Conservation (phyloP, 2,888 invertebrate genomes). For the Didymodactylos carnosus region DNA sequence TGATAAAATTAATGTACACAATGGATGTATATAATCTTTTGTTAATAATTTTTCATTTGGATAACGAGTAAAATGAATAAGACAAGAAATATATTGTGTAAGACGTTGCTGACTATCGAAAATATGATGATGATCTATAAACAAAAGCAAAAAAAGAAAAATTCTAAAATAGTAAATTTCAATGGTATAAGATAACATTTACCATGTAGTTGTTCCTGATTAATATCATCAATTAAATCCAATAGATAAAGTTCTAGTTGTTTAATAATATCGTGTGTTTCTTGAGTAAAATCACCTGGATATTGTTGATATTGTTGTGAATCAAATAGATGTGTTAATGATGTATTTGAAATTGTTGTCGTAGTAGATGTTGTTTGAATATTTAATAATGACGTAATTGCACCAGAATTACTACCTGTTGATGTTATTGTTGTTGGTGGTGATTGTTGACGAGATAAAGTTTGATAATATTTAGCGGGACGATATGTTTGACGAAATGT, state of each 20-base stretch:
- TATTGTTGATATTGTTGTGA: background rate
- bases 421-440: too few relatives aligned
- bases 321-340: background rate
- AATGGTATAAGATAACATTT: too few relatives aligned
- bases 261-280: background rate
- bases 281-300: background rate
- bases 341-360: background rate
- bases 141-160: too few relatives aligned
- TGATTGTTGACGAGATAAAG: background rate
- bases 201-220: background rate
- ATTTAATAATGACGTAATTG: background rate
- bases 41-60: background rate
- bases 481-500: background rate
- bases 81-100: conserved; percentile 2
- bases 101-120: background rate
- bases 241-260: background rate
- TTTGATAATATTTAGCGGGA: background rate
- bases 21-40: background rate
- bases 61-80: conserved; percentile 2
- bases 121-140: background rate
- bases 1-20: background rate
- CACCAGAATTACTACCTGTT: background rate
- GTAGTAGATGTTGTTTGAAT: background rate
- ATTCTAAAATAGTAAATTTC: too few relatives aligned
- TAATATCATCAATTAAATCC: background rate